These are phyloP conservation scores for Hemithea aestivaria DNA, from an alignment of 2,888 invertebrate genomes.

Conservation along the genomic window DNA sequence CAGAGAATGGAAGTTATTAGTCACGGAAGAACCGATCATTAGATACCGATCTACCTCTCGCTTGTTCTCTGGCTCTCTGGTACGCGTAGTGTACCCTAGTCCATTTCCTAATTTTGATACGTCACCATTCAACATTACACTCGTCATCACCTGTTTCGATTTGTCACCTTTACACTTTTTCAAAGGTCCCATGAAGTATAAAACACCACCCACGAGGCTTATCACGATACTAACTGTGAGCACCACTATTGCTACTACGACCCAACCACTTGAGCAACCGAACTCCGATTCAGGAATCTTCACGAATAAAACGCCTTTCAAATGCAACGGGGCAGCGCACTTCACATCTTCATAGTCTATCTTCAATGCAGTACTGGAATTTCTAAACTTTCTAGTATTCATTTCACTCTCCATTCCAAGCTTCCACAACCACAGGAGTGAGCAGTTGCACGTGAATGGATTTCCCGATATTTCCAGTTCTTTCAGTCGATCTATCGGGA, in stretches of 20 bases:
- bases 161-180: conserved; percentile 76
- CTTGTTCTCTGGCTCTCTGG: conserved; percentile 69
- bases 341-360: conserved; percentile 79
- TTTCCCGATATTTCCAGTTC: conserved; percentile 88
- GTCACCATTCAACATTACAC: conserved; percentile 74
- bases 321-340: conserved; percentile 79
- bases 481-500: conserved; percentile 88
- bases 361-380: conserved; percentile 59
- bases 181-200: conserved; percentile 73
- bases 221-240: conserved; percentile 76
- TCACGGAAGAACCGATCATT: conserved; percentile 74
- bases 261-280: conserved; percentile 81
- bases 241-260: conserved; percentile 76
- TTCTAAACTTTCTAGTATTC: conserved; percentile 54
- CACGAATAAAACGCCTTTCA: conserved; percentile 72
- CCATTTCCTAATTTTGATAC: conserved; percentile 74
- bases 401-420: conserved; percentile 73
- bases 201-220: conserved; percentile 69
- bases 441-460: conserved; percentile 92
- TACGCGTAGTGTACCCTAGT: conserved; percentile 69
- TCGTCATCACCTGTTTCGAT: conserved; percentile 75
- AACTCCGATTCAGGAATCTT: conserved; percentile 82
- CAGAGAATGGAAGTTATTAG: conserved; percentile 73
- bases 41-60: conserved; percentile 73
- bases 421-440: conserved; percentile 91